These are phyloP conservation scores for Atherinomorus stipes DNA, from an alignment of 2,113 vertebrate species.

Conservation along the genomic window DNA sequence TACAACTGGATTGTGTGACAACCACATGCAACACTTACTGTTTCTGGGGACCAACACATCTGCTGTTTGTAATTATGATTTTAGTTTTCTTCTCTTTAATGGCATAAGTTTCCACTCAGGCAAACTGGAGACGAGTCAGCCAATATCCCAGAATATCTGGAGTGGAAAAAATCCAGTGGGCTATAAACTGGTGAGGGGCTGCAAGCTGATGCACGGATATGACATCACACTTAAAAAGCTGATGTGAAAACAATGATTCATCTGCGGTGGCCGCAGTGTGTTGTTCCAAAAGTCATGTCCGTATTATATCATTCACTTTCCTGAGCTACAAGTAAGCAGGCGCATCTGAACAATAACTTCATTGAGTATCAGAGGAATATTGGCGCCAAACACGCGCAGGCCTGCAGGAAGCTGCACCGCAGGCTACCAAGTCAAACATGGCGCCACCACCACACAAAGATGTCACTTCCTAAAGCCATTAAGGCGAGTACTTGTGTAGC, in stretches of 20 bases:
- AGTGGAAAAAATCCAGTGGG: no score
- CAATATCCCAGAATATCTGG: no score
- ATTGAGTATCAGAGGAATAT: constrained; percentile 36
- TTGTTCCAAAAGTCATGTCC: accelerated
- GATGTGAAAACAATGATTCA: not conserved
- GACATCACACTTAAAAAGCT: constrained; percentile 26
- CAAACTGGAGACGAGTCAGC: not conserved
- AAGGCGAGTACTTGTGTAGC: not conserved
- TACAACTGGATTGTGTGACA: not conserved
- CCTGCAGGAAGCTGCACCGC: constrained; percentile 53
- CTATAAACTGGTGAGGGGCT: constrained; percentile 1
- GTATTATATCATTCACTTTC: no score
- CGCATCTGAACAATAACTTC: not conserved
- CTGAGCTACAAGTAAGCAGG: not conserved
- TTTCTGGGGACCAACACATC: not conserved
- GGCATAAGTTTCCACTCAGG: not conserved
- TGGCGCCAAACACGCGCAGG: constrained; percentile 80
- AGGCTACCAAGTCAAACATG: constrained; percentile 74
- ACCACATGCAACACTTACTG: not conserved
- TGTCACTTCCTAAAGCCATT: constrained; percentile 71
- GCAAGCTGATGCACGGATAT: constrained; percentile 16
- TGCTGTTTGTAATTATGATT: not conserved
- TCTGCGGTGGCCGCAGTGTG: not conserved
- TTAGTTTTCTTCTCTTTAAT: not conserved
- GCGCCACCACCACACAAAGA: constrained; percentile 73